Evolutionary conservation across 2,797 vertebrate species (phyloP), one percentile per base, ranked within the genome.

Genomic region (Oreortyx pictus): DNA sequence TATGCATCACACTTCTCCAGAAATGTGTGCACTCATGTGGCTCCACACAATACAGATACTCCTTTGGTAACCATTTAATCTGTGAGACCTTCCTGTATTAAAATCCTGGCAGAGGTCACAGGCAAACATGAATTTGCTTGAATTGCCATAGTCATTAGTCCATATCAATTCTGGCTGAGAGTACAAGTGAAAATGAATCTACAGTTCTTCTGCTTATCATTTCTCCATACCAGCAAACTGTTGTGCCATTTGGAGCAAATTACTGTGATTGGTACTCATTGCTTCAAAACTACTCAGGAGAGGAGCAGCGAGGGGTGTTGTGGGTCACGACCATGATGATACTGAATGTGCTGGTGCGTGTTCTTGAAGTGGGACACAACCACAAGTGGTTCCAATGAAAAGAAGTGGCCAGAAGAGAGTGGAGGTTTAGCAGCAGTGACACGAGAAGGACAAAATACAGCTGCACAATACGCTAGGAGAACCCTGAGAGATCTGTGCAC

Each of bases 21-120:
- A 87, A 83, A 33, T 9, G 50, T 8, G 41, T 4, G 8, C 59
- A 18, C n/a, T 74, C 54, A 37, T 56, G 80, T 80, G 70, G 37
- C 59, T 88, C 0, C 0, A 75, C n/a, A 41, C 80, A 43, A 65
- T 0, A 0, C 3, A 60, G 71, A 44, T n/a, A 82, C 16, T 68
- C 60, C 67, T 88, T 79, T 86, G 77, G 49, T 90, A 67, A 84
- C 76, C 9, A 4, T 86, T 86, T 79, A 66, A 59, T 64, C 46
- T 81, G 78, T 19, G 86, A 86, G 80, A 92, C 81, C 67, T 88
- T 44, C 16, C 72, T 88, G 85, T 67, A 70, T 88, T 86, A 77
- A 90, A 89, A 80, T 89, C 71, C 93, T 96, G 90, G 89, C 90
- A 93, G 86, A 91, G 89, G 91, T 94, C 94, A 86, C 62, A 82